A percentile compares a stretch with the other conserved stretches of the same genome.
Evolutionary conservation across 1,140 invertebrate genomes (phyloP).

Genomic region (Trachymyrmex septentrionalis): DNA sequence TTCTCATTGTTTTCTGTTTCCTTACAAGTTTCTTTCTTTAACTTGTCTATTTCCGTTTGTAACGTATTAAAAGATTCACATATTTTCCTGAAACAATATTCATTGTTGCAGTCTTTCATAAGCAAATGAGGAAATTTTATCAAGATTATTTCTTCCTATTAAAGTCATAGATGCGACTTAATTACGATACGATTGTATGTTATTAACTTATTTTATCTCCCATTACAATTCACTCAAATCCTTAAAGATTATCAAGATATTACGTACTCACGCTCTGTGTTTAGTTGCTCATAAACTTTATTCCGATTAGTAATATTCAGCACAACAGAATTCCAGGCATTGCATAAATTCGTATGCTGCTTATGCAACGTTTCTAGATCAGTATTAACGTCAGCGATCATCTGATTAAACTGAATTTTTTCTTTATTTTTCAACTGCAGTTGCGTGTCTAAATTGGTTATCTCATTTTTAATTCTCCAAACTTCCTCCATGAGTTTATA

Average conservation of each 20-base stretch:
- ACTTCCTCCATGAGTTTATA: constrained; percentile 87
- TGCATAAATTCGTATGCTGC: constrained; percentile 89
- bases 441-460: constrained; percentile 85
- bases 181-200: not conserved
- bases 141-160: constrained; percentile 12
- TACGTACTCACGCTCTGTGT: constrained; percentile 88
- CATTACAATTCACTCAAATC: constrained; percentile 4
- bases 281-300: constrained; percentile 88
- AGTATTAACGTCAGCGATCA: constrained; percentile 88
- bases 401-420: constrained; percentile 84
- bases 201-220: not conserved
- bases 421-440: constrained; percentile 85
- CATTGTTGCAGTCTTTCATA: not conserved
- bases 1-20: constrained; percentile 90
- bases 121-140: constrained; percentile 21
- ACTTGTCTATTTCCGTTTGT: constrained; percentile 86
- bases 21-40: constrained; percentile 87
- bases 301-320: constrained; percentile 90
- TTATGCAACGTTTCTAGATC: constrained; percentile 90
- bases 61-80: constrained; percentile 87
- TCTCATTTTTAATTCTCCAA: constrained; percentile 86
- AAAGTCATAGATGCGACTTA: not conserved
- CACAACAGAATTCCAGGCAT: constrained; percentile 91
- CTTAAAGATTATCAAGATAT: not conserved
- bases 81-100: constrained; percentile 84